Percentiles rank a stretch among this genome's conserved stretches.
phyloP scores from a whole-genome alignment of 2,797 vertebrate species.

The Apogon hyalosoma region DNA sequence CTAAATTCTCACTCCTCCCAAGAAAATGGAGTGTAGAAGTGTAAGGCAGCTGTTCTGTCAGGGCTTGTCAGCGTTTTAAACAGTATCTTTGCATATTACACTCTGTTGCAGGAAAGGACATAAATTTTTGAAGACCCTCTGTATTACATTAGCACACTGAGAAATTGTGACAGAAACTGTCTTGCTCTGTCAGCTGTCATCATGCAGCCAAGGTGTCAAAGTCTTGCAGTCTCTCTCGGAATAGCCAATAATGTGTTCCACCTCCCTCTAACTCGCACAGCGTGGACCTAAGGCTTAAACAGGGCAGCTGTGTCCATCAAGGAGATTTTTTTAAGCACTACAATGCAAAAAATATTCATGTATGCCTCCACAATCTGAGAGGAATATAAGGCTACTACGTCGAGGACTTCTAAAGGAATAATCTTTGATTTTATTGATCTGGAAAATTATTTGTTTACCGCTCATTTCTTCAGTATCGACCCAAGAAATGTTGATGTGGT shows the following conservation, averaged over 20 bases:
- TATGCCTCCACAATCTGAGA: neutral
- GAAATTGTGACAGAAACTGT: conserved; percentile 10
- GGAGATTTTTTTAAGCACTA: neutral
- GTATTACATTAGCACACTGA: conserved; percentile 19
- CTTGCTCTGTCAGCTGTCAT: conserved; percentile 37
- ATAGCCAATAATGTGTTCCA: conserved; percentile 13
- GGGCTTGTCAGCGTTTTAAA: neutral
- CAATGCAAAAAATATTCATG: conserved; percentile 40
- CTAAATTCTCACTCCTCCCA: neutral
- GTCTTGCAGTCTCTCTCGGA: conserved; percentile 6
- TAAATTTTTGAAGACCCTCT: conserved; percentile 22
- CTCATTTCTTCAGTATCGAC: conserved; percentile 27
- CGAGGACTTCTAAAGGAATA: conserved; percentile 20
- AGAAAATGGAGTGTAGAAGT: neutral
- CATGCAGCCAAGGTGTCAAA: conserved; percentile 1
- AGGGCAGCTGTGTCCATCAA: conserved; percentile 38
- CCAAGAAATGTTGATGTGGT: conserved; percentile 11
- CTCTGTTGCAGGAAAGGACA: neutral
- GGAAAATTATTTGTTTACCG: conserved; percentile 45
- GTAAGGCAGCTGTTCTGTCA: neutral
- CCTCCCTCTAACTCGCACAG: neutral
- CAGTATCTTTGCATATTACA: neutral
- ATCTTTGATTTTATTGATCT: conserved; percentile 54
- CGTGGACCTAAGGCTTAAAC: conserved; percentile 21
- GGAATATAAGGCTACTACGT: neutral